phyloP scores from a whole-genome alignment of 1,140 invertebrate genomes.

The Drosophila albomicans region DNA sequence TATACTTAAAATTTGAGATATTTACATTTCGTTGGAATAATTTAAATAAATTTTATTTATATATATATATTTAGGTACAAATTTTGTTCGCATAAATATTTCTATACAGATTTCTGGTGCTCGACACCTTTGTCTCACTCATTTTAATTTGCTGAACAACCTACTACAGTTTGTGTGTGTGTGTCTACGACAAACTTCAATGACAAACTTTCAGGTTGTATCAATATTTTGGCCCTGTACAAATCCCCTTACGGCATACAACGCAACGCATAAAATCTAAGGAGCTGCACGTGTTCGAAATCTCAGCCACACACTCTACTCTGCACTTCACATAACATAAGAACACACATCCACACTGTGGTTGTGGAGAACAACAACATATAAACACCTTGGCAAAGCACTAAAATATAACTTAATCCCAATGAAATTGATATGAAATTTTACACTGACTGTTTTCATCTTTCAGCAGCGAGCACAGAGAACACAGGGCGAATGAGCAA shows the following conservation, averaged over 20 bases:
- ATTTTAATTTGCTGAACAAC: not conserved
- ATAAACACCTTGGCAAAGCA: conserved; percentile 72
- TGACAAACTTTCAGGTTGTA: conserved; percentile 54
- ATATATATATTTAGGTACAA: too few species aligned
- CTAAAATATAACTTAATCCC: conserved; percentile 82
- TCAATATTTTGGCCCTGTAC: conserved; percentile 62
- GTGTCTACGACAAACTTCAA: not conserved
- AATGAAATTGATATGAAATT: conserved; percentile 80
- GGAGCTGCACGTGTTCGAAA: conserved; percentile 75
- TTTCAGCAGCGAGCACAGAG: conserved; percentile 4
- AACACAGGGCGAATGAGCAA: conserved; percentile 59
- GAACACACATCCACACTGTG: conserved; percentile 3
- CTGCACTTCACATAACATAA: not conserved
- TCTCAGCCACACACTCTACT: conserved; percentile 58
- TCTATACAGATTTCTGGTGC: too few species aligned
- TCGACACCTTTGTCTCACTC: not conserved
- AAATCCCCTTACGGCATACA: conserved; percentile 52
- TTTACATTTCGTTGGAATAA: not conserved
- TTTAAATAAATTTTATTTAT: conserved; percentile 2
- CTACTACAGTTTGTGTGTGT: not conserved
- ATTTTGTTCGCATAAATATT: too few species aligned
- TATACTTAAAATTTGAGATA: too few species aligned
- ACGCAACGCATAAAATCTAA: conserved; percentile 63
- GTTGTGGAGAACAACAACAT: conserved; percentile 38
- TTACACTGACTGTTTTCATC: conserved; percentile 41